A percentile compares a stretch with the other conserved stretches of the same genome.
phyloP scores from a whole-genome alignment of 2,888 invertebrate species.

The Eupithecia abbreviata region DNA sequence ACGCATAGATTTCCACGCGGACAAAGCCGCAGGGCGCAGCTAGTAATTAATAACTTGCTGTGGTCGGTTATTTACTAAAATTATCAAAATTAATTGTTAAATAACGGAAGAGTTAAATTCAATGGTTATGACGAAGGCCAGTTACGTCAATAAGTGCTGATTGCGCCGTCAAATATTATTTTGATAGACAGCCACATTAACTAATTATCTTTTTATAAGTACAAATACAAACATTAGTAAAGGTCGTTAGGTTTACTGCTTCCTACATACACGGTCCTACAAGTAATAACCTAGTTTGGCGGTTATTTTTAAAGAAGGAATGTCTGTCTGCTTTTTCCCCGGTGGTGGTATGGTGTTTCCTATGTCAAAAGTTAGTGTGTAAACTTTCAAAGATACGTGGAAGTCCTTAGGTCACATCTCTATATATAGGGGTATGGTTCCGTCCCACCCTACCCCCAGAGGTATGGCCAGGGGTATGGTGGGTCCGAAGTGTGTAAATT shows the following conservation, averaged over 20 bases:
- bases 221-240: not conserved
- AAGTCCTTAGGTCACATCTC: too few species aligned
- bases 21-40: too few species aligned
- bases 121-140: not conserved
- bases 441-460: too few species aligned
- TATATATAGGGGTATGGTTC: too few species aligned
- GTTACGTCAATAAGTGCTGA: conserved; percentile 9
- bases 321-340: too few species aligned
- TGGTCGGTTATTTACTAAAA: not conserved
- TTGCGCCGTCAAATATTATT: conserved; percentile 6
- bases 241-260: not conserved
- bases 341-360: too few species aligned
- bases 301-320: too few species aligned
- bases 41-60: not conserved
- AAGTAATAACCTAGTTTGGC: not conserved
- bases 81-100: not conserved
- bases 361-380: too few species aligned
- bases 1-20: too few species aligned
- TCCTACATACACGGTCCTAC: not conserved
- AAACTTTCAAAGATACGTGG: too few species aligned
- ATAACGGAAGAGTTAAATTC: conserved; percentile 4
- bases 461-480: too few species aligned
- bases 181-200: conserved; percentile 3
- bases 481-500: too few species aligned
- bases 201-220: conserved; percentile 6